Conservation (phyloP, 2,797 vertebrate genomes). For the Amblyraja radiata region DNA sequence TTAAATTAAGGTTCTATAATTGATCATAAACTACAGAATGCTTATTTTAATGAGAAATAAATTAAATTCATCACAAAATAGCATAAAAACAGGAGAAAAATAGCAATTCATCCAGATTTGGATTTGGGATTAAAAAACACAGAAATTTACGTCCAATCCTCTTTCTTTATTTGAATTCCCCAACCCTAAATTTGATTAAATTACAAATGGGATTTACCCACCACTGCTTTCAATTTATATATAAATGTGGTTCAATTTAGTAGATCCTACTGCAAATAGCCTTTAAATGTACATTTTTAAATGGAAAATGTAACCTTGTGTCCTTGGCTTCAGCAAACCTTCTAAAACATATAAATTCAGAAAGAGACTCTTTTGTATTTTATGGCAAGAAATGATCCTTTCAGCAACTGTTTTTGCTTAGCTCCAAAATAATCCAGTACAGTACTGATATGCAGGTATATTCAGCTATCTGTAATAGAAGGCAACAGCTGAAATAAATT, state of each 20-base stretch:
- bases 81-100: constrained; percentile 1
- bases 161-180: constrained; percentile 17
- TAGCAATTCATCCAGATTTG: neutral
- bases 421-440: neutral
- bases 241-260: constrained; percentile 22
- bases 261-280: constrained; percentile 24
- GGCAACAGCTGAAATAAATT: neutral
- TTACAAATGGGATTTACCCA: constrained; percentile 33
- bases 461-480: neutral
- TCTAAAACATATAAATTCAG: neutral
- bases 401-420: constrained; percentile 18
- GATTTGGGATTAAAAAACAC: constrained; percentile 7
- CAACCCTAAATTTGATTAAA: constrained; percentile 20
- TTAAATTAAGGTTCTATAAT: neutral
- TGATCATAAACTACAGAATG: neutral
- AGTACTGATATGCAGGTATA: neutral
- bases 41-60: constrained; percentile 3
- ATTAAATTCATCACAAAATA: constrained; percentile 7
- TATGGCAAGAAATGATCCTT: neutral
- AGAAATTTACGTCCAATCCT: neutral
- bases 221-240: constrained; percentile 34
- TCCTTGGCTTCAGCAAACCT: constrained; percentile 27
- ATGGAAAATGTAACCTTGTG: constrained; percentile 23
- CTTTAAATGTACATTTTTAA: constrained; percentile 12
- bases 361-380: neutral